These are phyloP conservation scores for Dascillus cervinus DNA, from an alignment of 2,888 invertebrate genomes.

Conservation along the genomic window DNA sequence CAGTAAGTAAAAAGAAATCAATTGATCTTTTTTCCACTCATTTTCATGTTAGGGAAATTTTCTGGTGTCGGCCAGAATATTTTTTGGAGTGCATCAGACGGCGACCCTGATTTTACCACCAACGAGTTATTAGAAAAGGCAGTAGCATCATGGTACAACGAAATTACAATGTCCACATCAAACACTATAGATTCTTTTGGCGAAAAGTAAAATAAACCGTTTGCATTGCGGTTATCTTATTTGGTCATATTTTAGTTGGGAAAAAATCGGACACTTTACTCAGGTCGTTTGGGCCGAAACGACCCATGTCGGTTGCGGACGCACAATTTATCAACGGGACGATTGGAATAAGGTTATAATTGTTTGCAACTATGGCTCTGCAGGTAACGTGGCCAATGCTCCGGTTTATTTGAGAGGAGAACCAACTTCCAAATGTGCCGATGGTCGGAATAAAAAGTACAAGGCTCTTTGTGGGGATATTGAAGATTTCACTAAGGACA, in stretches of 20 bases:
- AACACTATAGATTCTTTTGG: too few species aligned
- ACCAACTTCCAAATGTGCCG: conserved; percentile 7
- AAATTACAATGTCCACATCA: too few species aligned
- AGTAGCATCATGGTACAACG: conserved; percentile 11
- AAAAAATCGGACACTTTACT: too few species aligned
- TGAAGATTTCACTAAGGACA: neutral
- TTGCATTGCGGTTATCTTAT: too few species aligned
- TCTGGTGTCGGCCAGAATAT: conserved; percentile 13
- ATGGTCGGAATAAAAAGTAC: neutral
- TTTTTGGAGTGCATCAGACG: conserved; percentile 1
- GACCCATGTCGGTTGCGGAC: too few species aligned
- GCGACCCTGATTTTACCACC: neutral
- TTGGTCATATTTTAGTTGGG: too few species aligned
- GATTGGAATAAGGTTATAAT: too few species aligned
- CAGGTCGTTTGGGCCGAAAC: too few species aligned
- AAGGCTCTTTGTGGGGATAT: conserved; percentile 1
- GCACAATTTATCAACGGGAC: too few species aligned
- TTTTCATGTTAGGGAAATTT: conserved; percentile 3
- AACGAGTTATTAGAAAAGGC: neutral
- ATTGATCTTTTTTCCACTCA: too few species aligned
- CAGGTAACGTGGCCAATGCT: conserved; percentile 4
- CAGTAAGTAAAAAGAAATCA: too few species aligned
- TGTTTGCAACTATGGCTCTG: conserved; percentile 11
- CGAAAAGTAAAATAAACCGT: too few species aligned
- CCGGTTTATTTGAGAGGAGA: conserved; percentile 11